phyloP scores from a whole-genome alignment of 2,888 invertebrate genomes.

The Cordilura impudica region DNA sequence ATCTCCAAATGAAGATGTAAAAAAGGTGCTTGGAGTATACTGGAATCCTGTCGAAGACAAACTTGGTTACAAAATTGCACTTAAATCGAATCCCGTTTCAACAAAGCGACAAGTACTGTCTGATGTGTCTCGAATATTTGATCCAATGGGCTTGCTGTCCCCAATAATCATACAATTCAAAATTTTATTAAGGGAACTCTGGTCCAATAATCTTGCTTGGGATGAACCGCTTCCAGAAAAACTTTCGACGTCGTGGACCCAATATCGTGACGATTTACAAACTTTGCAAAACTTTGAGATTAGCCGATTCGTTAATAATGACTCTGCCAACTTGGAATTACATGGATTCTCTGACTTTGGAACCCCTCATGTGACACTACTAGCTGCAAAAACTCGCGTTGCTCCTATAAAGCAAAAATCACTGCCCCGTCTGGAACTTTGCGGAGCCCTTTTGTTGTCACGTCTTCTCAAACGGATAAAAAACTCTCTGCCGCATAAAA shows the following conservation, averaged over 20 bases:
- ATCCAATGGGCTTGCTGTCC: conserved; percentile 22
- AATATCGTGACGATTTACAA: too few relatives aligned
- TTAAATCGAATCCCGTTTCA: too few relatives aligned
- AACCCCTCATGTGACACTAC: background rate
- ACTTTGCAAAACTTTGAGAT: background rate
- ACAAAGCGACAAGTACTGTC: too few relatives aligned
- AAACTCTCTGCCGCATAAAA: background rate
- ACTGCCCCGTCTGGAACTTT: conserved; percentile 18
- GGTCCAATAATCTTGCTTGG: conserved; percentile 4
- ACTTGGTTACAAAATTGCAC: too few relatives aligned
- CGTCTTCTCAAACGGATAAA: conserved; percentile 26
- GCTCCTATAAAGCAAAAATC: conserved; percentile 26
- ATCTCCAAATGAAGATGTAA: background rate
- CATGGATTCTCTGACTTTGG: conserved; percentile 22
- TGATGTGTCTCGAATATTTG: conserved; percentile 19
- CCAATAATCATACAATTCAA: too few relatives aligned
- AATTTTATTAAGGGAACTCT: conserved; percentile 23
- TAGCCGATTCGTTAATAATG: background rate
- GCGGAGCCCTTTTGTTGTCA: conserved; percentile 20
- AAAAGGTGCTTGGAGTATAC: conserved; percentile 17
- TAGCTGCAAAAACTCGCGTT: conserved; percentile 34
- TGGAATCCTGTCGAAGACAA: conserved; percentile 1
- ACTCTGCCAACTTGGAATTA: background rate
- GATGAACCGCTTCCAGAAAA: too few relatives aligned
- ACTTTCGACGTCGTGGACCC: too few relatives aligned